These are phyloP conservation scores for Dolichopus griseipennis DNA, from an alignment of 2,888 invertebrate genomes.

Conservation along the genomic window DNA sequence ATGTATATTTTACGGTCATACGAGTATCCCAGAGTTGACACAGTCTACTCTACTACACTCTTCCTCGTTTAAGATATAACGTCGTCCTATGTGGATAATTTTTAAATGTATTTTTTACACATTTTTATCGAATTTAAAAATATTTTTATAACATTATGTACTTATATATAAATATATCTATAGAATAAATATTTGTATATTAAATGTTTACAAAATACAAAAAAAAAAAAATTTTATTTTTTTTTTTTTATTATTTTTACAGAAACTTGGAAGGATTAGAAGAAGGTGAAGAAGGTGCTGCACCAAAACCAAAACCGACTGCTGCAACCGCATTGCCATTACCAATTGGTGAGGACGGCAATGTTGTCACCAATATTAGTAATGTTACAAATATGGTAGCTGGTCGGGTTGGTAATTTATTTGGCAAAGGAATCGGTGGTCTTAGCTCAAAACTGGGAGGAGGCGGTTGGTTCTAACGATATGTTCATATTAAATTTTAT, in stretches of 20 bases:
- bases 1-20: too few relatives aligned
- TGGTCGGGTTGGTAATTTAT: constrained; percentile 79
- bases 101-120: too few relatives aligned
- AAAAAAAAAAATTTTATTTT: background rate
- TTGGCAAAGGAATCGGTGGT: constrained; percentile 84
- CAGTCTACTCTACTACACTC: too few relatives aligned
- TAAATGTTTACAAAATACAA: background rate
- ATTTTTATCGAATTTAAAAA: too few relatives aligned
- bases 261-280: constrained; percentile 29
- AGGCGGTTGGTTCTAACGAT: constrained; percentile 71
- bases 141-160: constrained; percentile 9
- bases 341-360: constrained; percentile 57
- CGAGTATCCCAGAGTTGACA: too few relatives aligned
- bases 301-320: constrained; percentile 36
- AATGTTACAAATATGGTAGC: constrained; percentile 78
- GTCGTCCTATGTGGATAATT: too few relatives aligned
- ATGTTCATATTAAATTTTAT: background rate
- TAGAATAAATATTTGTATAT: too few relatives aligned
- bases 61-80: too few relatives aligned
- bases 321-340: constrained; percentile 37
- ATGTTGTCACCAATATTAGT: constrained; percentile 59
- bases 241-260: background rate
- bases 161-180: background rate
- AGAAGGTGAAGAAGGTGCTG: constrained; percentile 32
- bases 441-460: constrained; percentile 81